Evolutionary conservation across 2,113 vertebrate genomes (phyloP).

Genomic region (Meles meles): DNA sequence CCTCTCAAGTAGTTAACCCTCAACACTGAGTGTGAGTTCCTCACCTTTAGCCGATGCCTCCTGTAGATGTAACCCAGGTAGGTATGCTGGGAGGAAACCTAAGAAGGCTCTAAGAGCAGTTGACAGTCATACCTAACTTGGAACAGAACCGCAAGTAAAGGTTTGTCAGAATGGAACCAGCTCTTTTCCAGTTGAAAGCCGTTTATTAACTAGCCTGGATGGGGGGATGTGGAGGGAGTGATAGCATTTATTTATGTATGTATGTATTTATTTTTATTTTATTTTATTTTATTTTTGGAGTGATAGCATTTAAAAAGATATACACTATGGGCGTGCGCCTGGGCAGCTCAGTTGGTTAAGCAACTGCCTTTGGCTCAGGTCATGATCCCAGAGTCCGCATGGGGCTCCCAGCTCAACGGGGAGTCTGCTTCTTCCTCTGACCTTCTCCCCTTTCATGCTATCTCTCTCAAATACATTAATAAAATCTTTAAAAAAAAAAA

Average conservation of each 20-base stretch:
- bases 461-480: too few species aligned
- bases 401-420: too few species aligned
- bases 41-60: neutral
- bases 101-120: neutral
- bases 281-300: too few species aligned
- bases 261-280: too few species aligned
- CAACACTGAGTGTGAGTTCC: neutral
- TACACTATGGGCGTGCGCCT: neutral
- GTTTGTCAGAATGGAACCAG: neutral
- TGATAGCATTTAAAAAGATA: neutral
- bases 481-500: constrained; percentile 6
- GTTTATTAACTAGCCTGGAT: neutral
- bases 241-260: neutral
- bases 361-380: too few species aligned
- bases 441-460: too few species aligned
- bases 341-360: too few species aligned
- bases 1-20: neutral
- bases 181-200: neutral
- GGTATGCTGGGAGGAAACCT: neutral
- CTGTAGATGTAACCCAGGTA: neutral
- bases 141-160: neutral
- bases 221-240: neutral
- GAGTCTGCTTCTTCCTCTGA: too few species aligned
- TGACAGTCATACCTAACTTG: neutral
- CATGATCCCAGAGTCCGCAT: too few species aligned